Conservation (phyloP, 2,797 vertebrate genomes). For the Parotocinclus haroldoi region DNA sequence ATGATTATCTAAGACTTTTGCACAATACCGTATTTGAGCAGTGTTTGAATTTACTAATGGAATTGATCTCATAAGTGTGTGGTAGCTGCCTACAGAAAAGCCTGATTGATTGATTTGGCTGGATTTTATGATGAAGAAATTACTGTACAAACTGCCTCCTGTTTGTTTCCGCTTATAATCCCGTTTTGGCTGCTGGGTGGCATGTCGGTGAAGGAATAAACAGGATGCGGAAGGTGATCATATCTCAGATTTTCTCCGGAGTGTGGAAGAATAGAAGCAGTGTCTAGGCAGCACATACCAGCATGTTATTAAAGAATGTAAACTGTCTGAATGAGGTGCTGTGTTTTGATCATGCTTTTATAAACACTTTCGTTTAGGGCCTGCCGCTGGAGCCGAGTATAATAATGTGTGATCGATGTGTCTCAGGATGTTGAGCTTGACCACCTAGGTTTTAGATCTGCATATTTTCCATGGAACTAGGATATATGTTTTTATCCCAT, state of each 20-base stretch:
- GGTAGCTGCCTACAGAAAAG: neutral
- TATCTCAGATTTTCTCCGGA: neutral
- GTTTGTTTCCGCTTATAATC: neutral
- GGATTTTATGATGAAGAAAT: no score
- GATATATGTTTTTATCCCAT: no score
- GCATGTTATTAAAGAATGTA: slow-evolving; percentile 28
- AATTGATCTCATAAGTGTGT: no score
- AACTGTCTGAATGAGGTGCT: slow-evolving; percentile 15
- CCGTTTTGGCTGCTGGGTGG: neutral
- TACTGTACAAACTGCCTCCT: slow-evolving; percentile 1
- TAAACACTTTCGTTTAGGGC: slow-evolving; percentile 11
- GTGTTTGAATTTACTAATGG: slow-evolving; percentile 1
- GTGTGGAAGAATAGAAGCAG: neutral
- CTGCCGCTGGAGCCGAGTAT: slow-evolving; percentile 13
- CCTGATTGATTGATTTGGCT: no score
- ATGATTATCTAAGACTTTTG: no score
- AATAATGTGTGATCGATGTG: slow-evolving; percentile 12
- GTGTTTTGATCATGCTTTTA: slow-evolving; percentile 12
- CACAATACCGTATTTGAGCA: neutral
- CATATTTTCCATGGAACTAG: neutral
- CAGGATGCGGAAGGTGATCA: slow-evolving; percentile 31
- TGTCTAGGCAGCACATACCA: slow-evolving; percentile 17
- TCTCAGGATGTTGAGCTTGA: neutral
- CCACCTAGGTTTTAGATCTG: slow-evolving; percentile 1
- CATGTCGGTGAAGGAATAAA: neutral